Conservation (phyloP, 1,140 invertebrate species). For the Cydia splendana region DNA sequence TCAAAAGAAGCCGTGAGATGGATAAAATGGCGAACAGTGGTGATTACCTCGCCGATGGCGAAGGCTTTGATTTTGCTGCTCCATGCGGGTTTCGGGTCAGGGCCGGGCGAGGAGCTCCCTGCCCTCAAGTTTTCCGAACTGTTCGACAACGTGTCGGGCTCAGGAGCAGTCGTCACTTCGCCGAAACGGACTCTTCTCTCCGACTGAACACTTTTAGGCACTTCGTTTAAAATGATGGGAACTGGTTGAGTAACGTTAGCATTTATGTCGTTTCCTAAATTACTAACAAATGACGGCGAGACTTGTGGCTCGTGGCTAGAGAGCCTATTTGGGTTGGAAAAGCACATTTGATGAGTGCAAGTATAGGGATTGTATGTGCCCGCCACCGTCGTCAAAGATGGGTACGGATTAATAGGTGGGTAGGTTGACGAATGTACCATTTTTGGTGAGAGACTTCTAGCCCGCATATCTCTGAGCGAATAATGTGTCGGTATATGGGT, state of each 20-base stretch:
- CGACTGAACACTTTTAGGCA: conserved; percentile 63
- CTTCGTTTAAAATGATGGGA: conserved; percentile 52
- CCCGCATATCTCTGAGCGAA: conserved; percentile 61
- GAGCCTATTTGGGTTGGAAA: conserved; percentile 52
- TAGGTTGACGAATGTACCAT: conserved; percentile 73
- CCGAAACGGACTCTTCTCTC: conserved; percentile 76
- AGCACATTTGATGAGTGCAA: conserved; percentile 56
- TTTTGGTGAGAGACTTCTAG: conserved; percentile 54
- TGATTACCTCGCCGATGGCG: conserved; percentile 78
- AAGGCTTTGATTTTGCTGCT: conserved; percentile 78
- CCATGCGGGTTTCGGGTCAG: conserved; percentile 70
- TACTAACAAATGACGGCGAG: conserved; percentile 51
- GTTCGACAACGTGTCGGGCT: conserved; percentile 59
- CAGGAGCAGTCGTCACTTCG: conserved; percentile 66
- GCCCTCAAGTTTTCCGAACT: conserved; percentile 62
- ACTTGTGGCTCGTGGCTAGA: conserved; percentile 50
- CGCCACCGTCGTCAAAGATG: conserved; percentile 70
- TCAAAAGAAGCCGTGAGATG: conserved; percentile 72
- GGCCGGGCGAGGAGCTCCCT: conserved; percentile 61
- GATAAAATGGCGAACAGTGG: conserved; percentile 69
- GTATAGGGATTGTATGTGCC: conserved; percentile 74
- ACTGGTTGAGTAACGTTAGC: conserved; percentile 62
- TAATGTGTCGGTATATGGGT: conserved; percentile 46
- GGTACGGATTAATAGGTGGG: conserved; percentile 69
- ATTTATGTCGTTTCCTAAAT: conserved; percentile 63